phyloP scores from a whole-genome alignment of 2,888 invertebrate genomes.

The Melanostoma scalare region DNA sequence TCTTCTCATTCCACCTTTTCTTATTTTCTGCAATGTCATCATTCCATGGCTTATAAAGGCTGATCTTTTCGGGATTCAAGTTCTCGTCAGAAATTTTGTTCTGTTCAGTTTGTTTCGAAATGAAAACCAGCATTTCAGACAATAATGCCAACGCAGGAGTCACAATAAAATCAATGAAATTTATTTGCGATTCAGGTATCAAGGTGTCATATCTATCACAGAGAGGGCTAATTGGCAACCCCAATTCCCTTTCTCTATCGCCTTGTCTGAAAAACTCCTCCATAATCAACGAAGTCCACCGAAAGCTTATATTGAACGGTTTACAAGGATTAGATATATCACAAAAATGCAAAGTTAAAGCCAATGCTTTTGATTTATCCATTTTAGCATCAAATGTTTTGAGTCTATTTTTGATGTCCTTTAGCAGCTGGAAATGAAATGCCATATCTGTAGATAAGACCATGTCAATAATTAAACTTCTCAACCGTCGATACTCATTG shows the following conservation, averaged over 20 bases:
- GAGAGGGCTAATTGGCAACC: slow-evolving; percentile 95
- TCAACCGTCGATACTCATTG: slow-evolving; percentile 95
- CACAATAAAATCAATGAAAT: slow-evolving; percentile 98
- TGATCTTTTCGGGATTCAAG: slow-evolving; percentile 66
- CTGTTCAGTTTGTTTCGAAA: slow-evolving; percentile 77
- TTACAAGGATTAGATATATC: slow-evolving; percentile 98
- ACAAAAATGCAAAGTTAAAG: slow-evolving; percentile 95
- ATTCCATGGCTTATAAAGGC: slow-evolving; percentile 89
- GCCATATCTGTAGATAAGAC: slow-evolving; percentile 99
- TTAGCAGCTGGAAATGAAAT: slow-evolving; percentile 97
- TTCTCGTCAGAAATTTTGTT: slow-evolving; percentile 34
- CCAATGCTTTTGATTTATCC: slow-evolving; percentile 95
- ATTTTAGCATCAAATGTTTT: slow-evolving; percentile 92
- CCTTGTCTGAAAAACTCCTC: slow-evolving; percentile 97
- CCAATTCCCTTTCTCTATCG: slow-evolving; percentile 93
- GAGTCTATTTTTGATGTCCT: slow-evolving; percentile 94
- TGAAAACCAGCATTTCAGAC: slow-evolving; percentile 90
- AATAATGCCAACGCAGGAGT: slow-evolving; percentile 96
- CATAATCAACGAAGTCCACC: slow-evolving; percentile 93
- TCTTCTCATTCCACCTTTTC: slow-evolving; percentile 91
- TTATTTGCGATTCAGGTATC: slow-evolving; percentile 98
- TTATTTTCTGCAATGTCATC: slow-evolving; percentile 90
- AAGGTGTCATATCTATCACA: slow-evolving; percentile 96
- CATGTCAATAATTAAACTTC: slow-evolving; percentile 96
- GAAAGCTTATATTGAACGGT: slow-evolving; percentile 88